These are phyloP conservation scores for Pogonomyrmex barbatus DNA, from an alignment of 1,140 invertebrate species.

Conservation along the genomic window DNA sequence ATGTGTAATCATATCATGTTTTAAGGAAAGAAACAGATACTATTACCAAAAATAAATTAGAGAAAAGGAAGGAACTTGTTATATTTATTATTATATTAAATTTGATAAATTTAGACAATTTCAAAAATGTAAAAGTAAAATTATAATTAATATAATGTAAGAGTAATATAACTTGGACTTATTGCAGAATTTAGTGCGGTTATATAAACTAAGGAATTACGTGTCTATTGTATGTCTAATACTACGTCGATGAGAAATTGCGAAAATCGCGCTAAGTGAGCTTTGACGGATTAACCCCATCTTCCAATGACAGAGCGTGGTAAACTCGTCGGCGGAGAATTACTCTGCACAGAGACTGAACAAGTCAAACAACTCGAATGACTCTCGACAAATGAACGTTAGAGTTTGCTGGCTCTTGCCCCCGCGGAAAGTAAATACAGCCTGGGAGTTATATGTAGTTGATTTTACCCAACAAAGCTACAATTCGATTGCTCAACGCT, in stretches of 20 bases:
- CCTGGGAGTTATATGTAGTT: conserved; percentile 51
- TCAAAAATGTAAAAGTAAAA: not conserved
- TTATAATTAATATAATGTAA: not conserved
- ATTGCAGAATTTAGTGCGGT: not conserved
- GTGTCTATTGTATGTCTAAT: not conserved
- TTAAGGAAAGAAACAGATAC: not conserved
- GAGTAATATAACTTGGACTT: not conserved
- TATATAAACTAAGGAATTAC: not conserved
- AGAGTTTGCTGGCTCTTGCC: conserved; percentile 50
- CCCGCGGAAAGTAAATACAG: conserved; percentile 53
- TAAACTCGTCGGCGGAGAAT: conserved; percentile 53
- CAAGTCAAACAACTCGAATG: conserved; percentile 72
- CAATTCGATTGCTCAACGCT: conserved; percentile 59
- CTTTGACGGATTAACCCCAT: conserved; percentile 63
- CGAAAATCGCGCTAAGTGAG: conserved; percentile 49
- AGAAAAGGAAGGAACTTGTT: not conserved
- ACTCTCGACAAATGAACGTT: conserved; percentile 72
- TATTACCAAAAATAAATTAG: not conserved
- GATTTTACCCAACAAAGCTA: conserved; percentile 59
- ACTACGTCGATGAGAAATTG: conserved; percentile 13
- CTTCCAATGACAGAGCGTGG: conserved; percentile 34
- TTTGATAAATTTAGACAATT: not conserved
- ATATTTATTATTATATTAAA: not conserved
- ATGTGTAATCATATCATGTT: not conserved
- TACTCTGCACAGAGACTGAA: conserved; percentile 49